Evolutionary conservation across 1,140 invertebrate genomes (phyloP).

Genomic region (Drosophila ananassae): DNA sequence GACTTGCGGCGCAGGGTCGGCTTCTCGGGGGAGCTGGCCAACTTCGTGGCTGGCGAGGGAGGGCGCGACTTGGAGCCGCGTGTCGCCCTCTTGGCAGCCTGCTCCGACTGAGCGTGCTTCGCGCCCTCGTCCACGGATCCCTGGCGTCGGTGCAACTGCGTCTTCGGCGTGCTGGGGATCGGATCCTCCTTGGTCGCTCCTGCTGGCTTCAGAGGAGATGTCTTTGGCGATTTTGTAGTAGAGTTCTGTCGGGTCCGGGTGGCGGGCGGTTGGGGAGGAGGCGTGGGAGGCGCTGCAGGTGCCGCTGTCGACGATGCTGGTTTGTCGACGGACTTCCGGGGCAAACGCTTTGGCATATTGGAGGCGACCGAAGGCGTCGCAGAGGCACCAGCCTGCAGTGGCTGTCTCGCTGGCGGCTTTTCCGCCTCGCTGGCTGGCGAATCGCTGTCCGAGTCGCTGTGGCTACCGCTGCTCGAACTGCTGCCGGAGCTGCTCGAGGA

Average conservation of each 20-base stretch:
- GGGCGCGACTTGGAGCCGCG: constrained; percentile 72
- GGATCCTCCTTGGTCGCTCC: constrained; percentile 18
- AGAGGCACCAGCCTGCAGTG: constrained; percentile 2
- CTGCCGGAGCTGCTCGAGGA: constrained; percentile 51
- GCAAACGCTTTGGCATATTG: constrained; percentile 70
- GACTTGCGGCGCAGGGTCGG: constrained; percentile 47
- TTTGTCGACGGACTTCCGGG: constrained; percentile 73
- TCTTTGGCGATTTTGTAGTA: constrained; percentile 72
- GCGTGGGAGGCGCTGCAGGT: constrained; percentile 13
- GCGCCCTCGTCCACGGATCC: constrained; percentile 53
- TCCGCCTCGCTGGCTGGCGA: constrained; percentile 44
- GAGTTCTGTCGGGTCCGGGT: constrained; percentile 70
- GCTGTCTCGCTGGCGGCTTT: constrained; percentile 23
- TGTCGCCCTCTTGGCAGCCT: constrained; percentile 55
- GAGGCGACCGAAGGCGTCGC: constrained; percentile 21
- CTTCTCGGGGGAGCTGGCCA: constrained; percentile 48
- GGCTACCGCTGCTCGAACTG: constrained; percentile 54
- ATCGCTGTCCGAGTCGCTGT: constrained; percentile 47
- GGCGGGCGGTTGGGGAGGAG: constrained; percentile 13
- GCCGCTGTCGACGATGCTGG: constrained; percentile 5
- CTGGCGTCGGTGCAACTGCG: constrained; percentile 44
- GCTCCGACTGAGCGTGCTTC: constrained; percentile 29
- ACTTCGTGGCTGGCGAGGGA: constrained; percentile 39
- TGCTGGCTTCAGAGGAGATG: constrained; percentile 53
- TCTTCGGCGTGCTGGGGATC: constrained; percentile 20